Evolutionary conservation across 2,797 vertebrate species (phyloP).

Genomic region (Lates japonicus): DNA sequence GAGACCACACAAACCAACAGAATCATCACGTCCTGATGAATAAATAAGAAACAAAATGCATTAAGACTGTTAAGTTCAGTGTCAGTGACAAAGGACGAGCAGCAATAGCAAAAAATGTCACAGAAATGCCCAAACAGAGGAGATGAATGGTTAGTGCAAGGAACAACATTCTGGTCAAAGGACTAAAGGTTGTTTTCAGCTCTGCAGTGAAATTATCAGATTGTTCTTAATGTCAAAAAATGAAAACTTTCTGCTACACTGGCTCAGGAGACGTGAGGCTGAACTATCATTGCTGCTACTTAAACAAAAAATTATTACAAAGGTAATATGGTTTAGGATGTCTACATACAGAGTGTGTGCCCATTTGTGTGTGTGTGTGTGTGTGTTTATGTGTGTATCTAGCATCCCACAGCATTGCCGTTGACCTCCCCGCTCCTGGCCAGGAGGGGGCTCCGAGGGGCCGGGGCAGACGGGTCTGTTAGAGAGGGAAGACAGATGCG

Average conservation of each 20-base stretch:
- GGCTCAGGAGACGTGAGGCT: neutral
- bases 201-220: neutral
- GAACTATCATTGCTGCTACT: slow-evolving; percentile 8
- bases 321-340: slow-evolving; percentile 16
- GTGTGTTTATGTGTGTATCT: neutral
- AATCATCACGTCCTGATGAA: slow-evolving; percentile 37
- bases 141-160: neutral
- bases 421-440: slow-evolving; percentile 75
- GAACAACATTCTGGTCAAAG: neutral
- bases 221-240: neutral
- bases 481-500: slow-evolving; percentile 59
- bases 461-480: neutral
- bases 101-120: neutral
- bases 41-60: slow-evolving; percentile 41
- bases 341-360: neutral
- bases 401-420: slow-evolving; percentile 75
- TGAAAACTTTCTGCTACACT: neutral
- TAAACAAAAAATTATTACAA: slow-evolving; percentile 10
- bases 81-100: slow-evolving; percentile 8
- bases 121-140: slow-evolving; percentile 7
- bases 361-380: neutral
- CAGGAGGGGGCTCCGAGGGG: slow-evolving; percentile 47
- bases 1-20: neutral
- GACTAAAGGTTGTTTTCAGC: slow-evolving; percentile 1
- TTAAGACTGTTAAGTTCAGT: slow-evolving; percentile 34